Evolutionary conservation across 2,113 vertebrate genomes (phyloP), one percentile per base, ranked within the genome.

Genomic region (Aegotheles bennettii): DNA sequence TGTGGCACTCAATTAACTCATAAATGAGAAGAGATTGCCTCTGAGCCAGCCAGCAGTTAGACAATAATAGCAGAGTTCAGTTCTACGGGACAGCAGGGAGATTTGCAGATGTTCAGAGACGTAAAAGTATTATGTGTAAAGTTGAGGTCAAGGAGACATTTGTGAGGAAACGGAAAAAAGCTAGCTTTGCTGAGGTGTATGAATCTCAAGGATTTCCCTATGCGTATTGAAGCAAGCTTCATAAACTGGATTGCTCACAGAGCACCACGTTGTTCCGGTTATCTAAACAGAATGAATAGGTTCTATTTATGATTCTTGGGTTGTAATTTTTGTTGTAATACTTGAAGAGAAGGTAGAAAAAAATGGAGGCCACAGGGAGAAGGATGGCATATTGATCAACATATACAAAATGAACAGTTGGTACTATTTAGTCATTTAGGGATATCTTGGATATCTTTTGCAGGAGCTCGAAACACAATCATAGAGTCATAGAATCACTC

Each of bases 71-170:
- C 26, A 31, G 57, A 65, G n/a, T 31, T 73, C 42, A 26, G 29
- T 18, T 71, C 57, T 75, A 16, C 0, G 2, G 74, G 42, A 48
- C 10, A 45, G 15, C 60, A 50, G n/a, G 56, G 47, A 70, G 21
- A 77, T 40, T 33, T 0, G 2, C 3, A 36, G 59, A 36, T 8
- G 4, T 3, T 0, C 36, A 53, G 83, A 80, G 18, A 36, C 3
- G 4, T 40, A 33, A 21, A 67, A 82, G 18, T n/a, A 16, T 42
- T 33, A 13, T 5, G 9, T 71, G 24, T 31, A 60, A 69, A 31
- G 24, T 0, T 73, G 45, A 83, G 23, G 50, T 48, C n/a, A 48
- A 87, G 29, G 13, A 50, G 38, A 23, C 5, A 5, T 84, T 86
- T 64, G 42, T 54, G 56, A 87, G 56, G 25, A 43, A 86, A 42